Evolutionary conservation across 2,888 invertebrate species (phyloP).

Genomic region (Cerceris ruficornis): DNA sequence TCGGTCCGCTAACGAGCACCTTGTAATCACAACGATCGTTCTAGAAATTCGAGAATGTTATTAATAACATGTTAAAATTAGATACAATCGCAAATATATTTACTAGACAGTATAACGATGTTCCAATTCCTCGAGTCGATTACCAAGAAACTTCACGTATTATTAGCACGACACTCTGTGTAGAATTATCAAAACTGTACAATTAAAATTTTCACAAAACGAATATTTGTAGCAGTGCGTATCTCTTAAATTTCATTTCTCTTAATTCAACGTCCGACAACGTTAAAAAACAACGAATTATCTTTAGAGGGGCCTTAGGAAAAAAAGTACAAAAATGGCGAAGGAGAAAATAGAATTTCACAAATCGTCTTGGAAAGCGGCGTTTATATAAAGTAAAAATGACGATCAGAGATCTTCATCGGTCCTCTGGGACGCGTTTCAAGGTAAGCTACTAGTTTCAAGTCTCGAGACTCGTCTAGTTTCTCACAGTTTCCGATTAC

Average conservation of each 20-base stretch:
- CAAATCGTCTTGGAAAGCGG: constrained; percentile 16
- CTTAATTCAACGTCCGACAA: too few relatives aligned
- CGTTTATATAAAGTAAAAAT: constrained; percentile 22
- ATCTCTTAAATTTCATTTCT: too few relatives aligned
- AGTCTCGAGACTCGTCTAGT: constrained; percentile 51
- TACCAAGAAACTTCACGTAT: background rate
- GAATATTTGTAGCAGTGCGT: too few relatives aligned
- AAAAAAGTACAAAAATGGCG: too few relatives aligned
- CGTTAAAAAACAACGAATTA: too few relatives aligned
- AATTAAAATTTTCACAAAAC: too few relatives aligned
- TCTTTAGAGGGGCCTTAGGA: too few relatives aligned
- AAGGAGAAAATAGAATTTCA: too few relatives aligned
- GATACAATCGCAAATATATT: constrained; percentile 6
- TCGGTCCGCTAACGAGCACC: background rate
- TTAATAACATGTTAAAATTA: constrained; percentile 1
- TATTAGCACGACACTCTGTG: too few relatives aligned
- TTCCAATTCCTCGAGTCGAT: background rate
- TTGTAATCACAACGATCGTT: background rate
- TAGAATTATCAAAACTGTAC: too few relatives aligned
- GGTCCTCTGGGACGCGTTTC: constrained; percentile 49
- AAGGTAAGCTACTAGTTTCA: constrained; percentile 60
- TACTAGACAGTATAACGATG: background rate
- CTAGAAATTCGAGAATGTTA: background rate
- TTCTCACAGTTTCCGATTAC: constrained; percentile 62
- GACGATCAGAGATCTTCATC: constrained; percentile 49